Evolutionary conservation across 2,797 vertebrate species (phyloP).

Genomic region (Malacoraja senta): DNA sequence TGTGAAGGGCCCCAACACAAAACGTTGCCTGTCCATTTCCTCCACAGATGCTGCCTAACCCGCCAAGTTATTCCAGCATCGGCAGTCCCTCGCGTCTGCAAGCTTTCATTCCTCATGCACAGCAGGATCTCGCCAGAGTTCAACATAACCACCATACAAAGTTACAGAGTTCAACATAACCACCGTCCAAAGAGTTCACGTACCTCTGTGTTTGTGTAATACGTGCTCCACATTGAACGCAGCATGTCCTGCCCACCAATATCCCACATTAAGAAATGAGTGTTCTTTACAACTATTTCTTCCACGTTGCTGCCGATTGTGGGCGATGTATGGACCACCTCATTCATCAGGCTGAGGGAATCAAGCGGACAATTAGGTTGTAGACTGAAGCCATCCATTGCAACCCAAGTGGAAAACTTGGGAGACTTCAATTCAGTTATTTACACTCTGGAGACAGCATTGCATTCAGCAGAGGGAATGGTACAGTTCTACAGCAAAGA

Average conservation of each 20-base stretch:
- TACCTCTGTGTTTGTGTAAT: slow-evolving; percentile 76
- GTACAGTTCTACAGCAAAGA: background rate
- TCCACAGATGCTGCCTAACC: too few species aligned
- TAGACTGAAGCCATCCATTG: background rate
- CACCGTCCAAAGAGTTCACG: background rate
- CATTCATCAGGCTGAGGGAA: slow-evolving; percentile 64
- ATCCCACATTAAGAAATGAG: slow-evolving; percentile 78
- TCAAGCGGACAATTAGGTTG: background rate
- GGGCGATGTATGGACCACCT: slow-evolving; percentile 71
- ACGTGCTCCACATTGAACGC: slow-evolving; percentile 66
- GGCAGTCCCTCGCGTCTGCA: background rate
- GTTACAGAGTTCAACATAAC: background rate
- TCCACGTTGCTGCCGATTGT: slow-evolving; percentile 80
- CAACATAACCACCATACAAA: background rate
- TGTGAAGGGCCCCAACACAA: too few species aligned
- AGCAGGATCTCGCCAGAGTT: background rate
- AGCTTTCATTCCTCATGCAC: too few species aligned
- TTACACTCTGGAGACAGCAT: background rate
- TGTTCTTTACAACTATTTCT: slow-evolving; percentile 67
- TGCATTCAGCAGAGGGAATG: background rate
- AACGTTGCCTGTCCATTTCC: too few species aligned
- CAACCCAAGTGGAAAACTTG: background rate
- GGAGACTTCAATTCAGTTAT: background rate
- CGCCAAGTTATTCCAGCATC: too few species aligned
- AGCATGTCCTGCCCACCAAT: slow-evolving; percentile 75